Conservation (phyloP, 2,888 invertebrate genomes). For the Phasia obesa region DNA sequence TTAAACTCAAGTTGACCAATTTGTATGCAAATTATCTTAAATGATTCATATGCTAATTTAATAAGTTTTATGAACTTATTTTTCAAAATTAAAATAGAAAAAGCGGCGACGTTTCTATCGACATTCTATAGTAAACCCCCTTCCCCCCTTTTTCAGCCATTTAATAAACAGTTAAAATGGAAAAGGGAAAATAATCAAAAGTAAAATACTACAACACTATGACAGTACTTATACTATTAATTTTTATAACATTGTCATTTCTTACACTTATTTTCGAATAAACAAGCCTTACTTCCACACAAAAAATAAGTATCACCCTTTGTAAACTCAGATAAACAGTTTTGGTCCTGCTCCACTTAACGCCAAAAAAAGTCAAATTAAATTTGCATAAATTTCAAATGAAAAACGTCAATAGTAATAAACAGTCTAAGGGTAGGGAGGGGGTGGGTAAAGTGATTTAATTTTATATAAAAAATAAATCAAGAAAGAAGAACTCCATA, state of each 20-base stretch:
- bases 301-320: neutral
- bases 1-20: constrained; percentile 74
- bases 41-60: constrained; percentile 75
- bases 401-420: constrained; percentile 14
- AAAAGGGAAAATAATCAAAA: neutral
- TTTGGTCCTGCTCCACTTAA: neutral
- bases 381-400: constrained; percentile 53
- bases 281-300: neutral
- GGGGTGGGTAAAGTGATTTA: too few relatives aligned
- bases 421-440: neutral
- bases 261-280: neutral
- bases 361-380: neutral
- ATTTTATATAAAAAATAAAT: too few relatives aligned
- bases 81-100: neutral
- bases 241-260: constrained; percentile 25
- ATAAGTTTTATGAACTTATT: constrained; percentile 66
- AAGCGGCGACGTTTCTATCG: constrained; percentile 6
- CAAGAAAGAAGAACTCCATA: too few relatives aligned
- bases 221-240: too few relatives aligned
- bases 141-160: neutral
- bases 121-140: too few relatives aligned
- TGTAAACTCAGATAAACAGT: constrained; percentile 43
- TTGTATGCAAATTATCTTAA: constrained; percentile 75
- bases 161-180: neutral
- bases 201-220: neutral